Evolutionary conservation across 2,888 invertebrate species (phyloP).

Genomic region (Sarcophaga rosellei): DNA sequence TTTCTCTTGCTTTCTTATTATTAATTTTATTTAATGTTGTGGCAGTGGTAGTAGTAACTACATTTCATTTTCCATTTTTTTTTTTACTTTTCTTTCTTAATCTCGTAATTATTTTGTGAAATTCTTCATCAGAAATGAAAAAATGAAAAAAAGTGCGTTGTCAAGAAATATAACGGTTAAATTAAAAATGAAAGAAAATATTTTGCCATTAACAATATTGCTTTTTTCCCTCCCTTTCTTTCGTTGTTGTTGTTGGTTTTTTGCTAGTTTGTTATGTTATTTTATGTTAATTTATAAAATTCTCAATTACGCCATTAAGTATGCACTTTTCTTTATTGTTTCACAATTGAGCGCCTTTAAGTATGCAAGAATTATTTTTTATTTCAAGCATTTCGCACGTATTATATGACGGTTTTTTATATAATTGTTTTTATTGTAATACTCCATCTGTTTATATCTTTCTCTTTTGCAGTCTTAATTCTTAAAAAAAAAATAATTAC

Average conservation of each 20-base stretch:
- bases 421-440: conserved; percentile 30
- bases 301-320: conserved; percentile 55
- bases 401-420: conserved; percentile 16
- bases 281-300: conserved; percentile 41
- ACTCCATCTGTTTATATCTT: not conserved
- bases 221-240: conserved; percentile 3
- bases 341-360: conserved; percentile 43
- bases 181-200: not conserved
- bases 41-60: not conserved
- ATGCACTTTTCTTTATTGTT: conserved; percentile 52
- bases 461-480: not conserved
- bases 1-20: not conserved
- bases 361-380: conserved; percentile 49
- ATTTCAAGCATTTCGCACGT: conserved; percentile 35
- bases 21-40: conserved; percentile 1
- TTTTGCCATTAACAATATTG: conserved; percentile 51
- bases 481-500: not conserved
- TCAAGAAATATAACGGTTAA: not conserved
- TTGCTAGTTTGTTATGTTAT: not conserved
- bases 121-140: not conserved
- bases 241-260: not conserved
- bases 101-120: conserved; percentile 24
- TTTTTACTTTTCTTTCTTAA: not conserved
- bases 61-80: not conserved
- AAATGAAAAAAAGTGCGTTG: not conserved